A percentile compares a stretch with the other conserved stretches of the same genome.
phyloP scores from a whole-genome alignment of 1,140 invertebrate species.

The Drosophila tropicalis region DNA sequence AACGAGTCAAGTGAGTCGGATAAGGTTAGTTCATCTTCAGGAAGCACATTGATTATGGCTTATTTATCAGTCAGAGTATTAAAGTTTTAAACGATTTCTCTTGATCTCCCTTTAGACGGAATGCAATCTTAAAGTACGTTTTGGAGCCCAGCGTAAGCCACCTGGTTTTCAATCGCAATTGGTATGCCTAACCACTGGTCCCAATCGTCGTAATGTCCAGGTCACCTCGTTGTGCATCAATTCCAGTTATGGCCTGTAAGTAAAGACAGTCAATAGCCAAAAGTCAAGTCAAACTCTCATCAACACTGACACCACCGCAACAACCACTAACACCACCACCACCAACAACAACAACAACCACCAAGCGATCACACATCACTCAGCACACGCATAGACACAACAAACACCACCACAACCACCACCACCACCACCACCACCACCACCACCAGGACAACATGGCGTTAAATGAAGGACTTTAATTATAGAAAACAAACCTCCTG shows the following conservation, averaged over 20 bases:
- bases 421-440: constrained; percentile 4
- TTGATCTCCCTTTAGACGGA: constrained; percentile 74
- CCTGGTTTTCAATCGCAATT: constrained; percentile 97
- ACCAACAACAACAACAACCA: neutral
- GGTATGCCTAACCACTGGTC: constrained; percentile 94
- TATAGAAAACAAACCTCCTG: constrained; percentile 27
- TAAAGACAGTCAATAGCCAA: constrained; percentile 67
- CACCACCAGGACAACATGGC: constrained; percentile 31
- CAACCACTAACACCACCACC: neutral
- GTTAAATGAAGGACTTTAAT: constrained; percentile 46
- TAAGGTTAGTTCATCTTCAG: constrained; percentile 83
- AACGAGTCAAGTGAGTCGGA: constrained; percentile 85
- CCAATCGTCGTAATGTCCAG: constrained; percentile 90
- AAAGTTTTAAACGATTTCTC: neutral
- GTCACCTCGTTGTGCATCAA: constrained; percentile 96
- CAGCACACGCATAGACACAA: constrained; percentile 57
- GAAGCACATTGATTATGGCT: no score
- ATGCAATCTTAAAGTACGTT: constrained; percentile 88
- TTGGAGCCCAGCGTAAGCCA: constrained; percentile 90
- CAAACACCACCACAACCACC: constrained; percentile 33
- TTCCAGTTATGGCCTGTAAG: constrained; percentile 98
- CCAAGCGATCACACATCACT: constrained; percentile 21
- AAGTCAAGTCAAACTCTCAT: no score
- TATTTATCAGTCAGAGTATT: no score
- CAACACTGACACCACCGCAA: neutral